phyloP scores from a whole-genome alignment of 2,113 vertebrate species.

The Bucco capensis region DNA sequence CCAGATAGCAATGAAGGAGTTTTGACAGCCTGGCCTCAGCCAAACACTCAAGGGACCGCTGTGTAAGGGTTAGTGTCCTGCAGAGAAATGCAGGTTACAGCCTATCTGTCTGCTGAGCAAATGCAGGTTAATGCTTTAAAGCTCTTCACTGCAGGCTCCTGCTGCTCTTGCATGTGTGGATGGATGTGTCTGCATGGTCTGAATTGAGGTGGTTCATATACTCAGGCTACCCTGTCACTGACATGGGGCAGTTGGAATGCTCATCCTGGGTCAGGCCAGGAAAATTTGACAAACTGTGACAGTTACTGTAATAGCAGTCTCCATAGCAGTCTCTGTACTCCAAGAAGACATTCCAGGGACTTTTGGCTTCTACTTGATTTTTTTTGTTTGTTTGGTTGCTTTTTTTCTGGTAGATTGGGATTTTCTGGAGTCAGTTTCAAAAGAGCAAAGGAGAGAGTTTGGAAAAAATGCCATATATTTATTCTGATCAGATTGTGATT shows the following conservation, averaged over 20 bases:
- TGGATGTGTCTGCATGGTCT: neutral
- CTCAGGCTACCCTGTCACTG: rapidly evolving
- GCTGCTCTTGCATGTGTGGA: neutral
- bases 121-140: neutral
- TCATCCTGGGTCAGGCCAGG: neutral
- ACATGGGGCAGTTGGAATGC: neutral
- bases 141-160: neutral
- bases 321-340: neutral
- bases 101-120: neutral
- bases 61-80: neutral
- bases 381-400: neutral
- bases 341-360: neutral
- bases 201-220: rapidly evolving
- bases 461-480: neutral
- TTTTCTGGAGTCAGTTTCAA: neutral
- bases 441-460: neutral
- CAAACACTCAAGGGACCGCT: neutral
- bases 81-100: neutral
- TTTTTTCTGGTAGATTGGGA: neutral
- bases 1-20: neutral
- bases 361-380: neutral
- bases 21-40: neutral
- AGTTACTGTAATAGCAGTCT: neutral
- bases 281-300: neutral
- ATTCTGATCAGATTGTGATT: neutral